A percentile compares a stretch with the other conserved stretches of the same genome.
phyloP scores from a whole-genome alignment of 1,140 invertebrate species.

The Mactra quadrangularis region DNA sequence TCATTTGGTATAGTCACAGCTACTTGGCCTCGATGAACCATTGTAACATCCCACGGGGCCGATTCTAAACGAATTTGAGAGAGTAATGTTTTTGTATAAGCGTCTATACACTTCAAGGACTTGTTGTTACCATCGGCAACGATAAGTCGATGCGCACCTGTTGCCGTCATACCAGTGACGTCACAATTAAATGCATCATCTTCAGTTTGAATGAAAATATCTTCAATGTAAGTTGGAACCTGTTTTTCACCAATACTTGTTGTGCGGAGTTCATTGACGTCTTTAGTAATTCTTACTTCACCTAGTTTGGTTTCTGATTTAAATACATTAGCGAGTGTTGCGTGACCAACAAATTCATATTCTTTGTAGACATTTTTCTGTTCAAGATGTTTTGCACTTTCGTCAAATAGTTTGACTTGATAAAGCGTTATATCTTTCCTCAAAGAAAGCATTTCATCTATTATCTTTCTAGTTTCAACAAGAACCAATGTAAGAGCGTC shows the following conservation, averaged over 20 bases:
- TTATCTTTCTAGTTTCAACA: background rate
- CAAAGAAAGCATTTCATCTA: background rate
- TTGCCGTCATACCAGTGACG: conserved; percentile 2
- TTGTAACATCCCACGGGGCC: background rate
- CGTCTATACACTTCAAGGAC: background rate
- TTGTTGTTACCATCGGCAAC: background rate
- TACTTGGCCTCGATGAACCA: conserved; percentile 6
- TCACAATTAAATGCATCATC: conserved; percentile 9
- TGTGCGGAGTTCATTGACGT: background rate
- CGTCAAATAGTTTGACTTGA: background rate
- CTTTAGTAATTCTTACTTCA: background rate
- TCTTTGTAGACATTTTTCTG: conserved; percentile 5
- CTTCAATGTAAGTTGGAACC: background rate
- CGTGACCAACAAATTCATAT: background rate
- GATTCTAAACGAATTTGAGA: background rate
- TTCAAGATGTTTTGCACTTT: background rate
- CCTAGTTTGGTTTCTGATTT: background rate
- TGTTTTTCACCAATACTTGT: too few relatives aligned
- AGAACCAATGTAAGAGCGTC: background rate
- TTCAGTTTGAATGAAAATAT: background rate
- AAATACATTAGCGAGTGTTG: background rate
- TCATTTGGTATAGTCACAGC: conserved; percentile 14
- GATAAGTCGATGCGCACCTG: background rate
- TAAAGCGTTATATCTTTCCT: background rate
- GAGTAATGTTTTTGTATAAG: background rate